Base-by-base conservation (phyloP, 2,797 vertebrate genomes). In the Australoheros facetus region DNA sequence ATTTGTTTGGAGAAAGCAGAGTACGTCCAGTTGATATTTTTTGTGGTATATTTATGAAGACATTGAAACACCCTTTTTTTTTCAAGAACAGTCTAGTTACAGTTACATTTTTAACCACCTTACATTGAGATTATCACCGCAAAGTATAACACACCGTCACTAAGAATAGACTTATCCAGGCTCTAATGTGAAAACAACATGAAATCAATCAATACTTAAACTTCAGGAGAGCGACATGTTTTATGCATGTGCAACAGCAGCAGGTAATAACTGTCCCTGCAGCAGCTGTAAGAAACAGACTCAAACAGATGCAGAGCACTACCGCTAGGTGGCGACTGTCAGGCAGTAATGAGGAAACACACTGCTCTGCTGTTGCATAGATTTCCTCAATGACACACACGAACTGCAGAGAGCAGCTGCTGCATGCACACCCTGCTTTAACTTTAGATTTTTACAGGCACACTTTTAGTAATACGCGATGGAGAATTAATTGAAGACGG, bases 241-340 rank as follows among this genome's bases (percentile, higher is more conserved):
- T 45, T 66, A 10, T 66, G 39, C 11, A 48, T 48, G 17, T 28
- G 62, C 13, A 48, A 2, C 26, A 45, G 45, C 13, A 48, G 45
- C 45, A 16, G 4, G 42, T 14, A 13, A 7, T 6, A 17, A 48
- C 26, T 1, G 0, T 17, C 39, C 17, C 9, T 26, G 14, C 21
- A 45, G 39, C 23, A 66, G 45, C 39, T 12, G 23, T 9, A 48
- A 45, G 23, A 66, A 66, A 28, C 23, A 19, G 21, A 48, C 26
- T 28, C 9, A 48, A 28, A 14, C 62, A 66, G 16, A 66, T 70
- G 19, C 23, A 9, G 32, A 0, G 16, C 4, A 4, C 34, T 28
- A 1, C 56, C 84, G 4, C 69, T 81, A 30, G 82, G 69, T 71
- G 84, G 87, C 78, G 84, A 71, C 87, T 73, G 42, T 77, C 6